Base-by-base conservation (phyloP, 2,888 invertebrate species). In the Dolichopus griseipennis region DNA sequence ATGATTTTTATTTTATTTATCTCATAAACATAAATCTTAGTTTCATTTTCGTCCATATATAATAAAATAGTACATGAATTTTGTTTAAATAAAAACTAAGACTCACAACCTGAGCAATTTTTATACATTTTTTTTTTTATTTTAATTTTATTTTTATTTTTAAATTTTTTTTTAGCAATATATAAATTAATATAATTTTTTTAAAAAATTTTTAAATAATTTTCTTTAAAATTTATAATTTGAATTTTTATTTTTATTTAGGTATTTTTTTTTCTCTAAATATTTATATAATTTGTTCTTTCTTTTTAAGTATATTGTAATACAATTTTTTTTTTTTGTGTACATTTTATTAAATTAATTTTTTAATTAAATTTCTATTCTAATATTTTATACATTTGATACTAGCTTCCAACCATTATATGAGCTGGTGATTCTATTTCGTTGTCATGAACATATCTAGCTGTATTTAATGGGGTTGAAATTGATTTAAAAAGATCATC, bases 361-460 rank as follows among this genome's bases (percentile, higher is more conserved):
- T 52, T 52, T 52, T 52, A 52, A 52, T 52, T 18, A 18, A 1
- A 18, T 15, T 52, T 12, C 12, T 37, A 10, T 37, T 37, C 37
- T 37, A 37, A 37, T 10, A 37, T 37, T 18, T 18, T 71, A 77
- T 77, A 78, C 78, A 79, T 75, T 75, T 78, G 79, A 80, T 81
- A 81, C 82, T 82, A 82, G 80, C 82, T 81, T 73, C 84, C 85
- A 70, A 85, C 85, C 77, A 85, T 81, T 71, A 85, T 84, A 75
- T 85, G 85, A 78, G 85, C 84, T 69, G 85, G 83, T 73, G 84
- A 79, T 74, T 85, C 85, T 73, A 84, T 81, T 73, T 83, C 82
- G 67, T 82, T 82, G 70, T 83, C 80, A 70, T 80, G 77, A 63
- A 77, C 75, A 68, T 77, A 76, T 62, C 78, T 74, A 37, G 78